Evolutionary conservation across 2,888 invertebrate species (phyloP).

Genomic region (Harpagoxenus sublaevis): DNA sequence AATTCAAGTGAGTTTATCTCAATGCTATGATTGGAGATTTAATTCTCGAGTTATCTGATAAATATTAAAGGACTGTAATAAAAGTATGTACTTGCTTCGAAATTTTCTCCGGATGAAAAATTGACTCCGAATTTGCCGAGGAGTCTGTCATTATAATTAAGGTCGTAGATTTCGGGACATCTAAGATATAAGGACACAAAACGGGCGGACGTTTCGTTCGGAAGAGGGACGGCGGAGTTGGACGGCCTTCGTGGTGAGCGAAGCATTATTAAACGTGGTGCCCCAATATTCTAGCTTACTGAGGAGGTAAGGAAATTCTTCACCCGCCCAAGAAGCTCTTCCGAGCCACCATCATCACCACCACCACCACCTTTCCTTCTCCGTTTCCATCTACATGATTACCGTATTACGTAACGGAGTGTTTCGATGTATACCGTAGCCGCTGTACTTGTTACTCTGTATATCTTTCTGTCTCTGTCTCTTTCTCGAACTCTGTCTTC

Average conservation of each 20-base stretch:
- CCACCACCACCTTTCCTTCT: slow-evolving; percentile 69
- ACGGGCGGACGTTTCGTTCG: slow-evolving; percentile 44
- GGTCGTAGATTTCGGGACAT: slow-evolving; percentile 16
- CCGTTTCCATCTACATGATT: slow-evolving; percentile 81
- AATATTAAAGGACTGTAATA: neutral
- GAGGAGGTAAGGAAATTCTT: slow-evolving; percentile 86
- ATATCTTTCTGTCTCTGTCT: slow-evolving; percentile 60
- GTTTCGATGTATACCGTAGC: slow-evolving; percentile 81
- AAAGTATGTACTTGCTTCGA: neutral
- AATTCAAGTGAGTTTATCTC: neutral
- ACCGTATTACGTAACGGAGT: slow-evolving; percentile 80
- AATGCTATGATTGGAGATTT: neutral
- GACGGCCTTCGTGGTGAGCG: slow-evolving; percentile 74
- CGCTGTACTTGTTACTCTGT: slow-evolving; percentile 73
- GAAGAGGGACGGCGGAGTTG: slow-evolving; percentile 68
- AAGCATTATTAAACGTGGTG: slow-evolving; percentile 85
- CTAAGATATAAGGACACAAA: slow-evolving; percentile 5
- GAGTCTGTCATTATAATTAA: slow-evolving; percentile 35
- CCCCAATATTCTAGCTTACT: slow-evolving; percentile 86
- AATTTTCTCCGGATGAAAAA: slow-evolving; percentile 2
- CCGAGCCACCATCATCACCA: slow-evolving; percentile 80
- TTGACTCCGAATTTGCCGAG: slow-evolving; percentile 17
- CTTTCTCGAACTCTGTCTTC: slow-evolving; percentile 63
- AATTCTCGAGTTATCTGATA: neutral
- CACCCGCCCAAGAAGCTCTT: slow-evolving; percentile 84